Evolutionary conservation across 2,113 vertebrate genomes (phyloP), one percentile per base, ranked within the genome.

Genomic region (Engystomops pustulosus): DNA sequence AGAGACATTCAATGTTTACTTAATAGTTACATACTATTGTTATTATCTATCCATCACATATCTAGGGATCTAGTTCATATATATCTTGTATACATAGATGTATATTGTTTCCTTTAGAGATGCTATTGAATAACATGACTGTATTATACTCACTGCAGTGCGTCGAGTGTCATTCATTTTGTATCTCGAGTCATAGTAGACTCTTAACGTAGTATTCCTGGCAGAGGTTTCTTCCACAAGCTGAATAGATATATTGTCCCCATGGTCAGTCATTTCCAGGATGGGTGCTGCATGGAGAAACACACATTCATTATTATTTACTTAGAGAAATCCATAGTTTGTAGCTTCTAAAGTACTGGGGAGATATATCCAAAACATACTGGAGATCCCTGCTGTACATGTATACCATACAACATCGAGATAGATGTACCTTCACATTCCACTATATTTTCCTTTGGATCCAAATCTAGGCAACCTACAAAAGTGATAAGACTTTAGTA

Each of bases 101-200:
- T 23, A 5, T 55, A n/a, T 23, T n/a, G 6, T 20, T 55, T 9
- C 23, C 7, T 55, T 3, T 55, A 9, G 38, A 45, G 36, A 10
- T 36, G 14, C 3, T 67, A 36, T 9, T 9, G 23, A 2, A 38
- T 44, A 23, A 3, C 3, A 6, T 70, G 12, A 23, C 5, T 23
- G 10, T 0, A 14, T 3, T 18, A 44, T 70, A 70, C 68, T 70
- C 49, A 77, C 74, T n/a, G 55, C 36, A 7, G 8, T 25, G 3
- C 18, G 17, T 20, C 2, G 6, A 1, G n/a, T 60, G 20, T 78
- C 55, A 34, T 3, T 80, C 65, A 77, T 53, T 44, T 88, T 20
- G 75, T 87, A 58, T 89, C 89, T 87, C 82, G 83, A 79, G 92
- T 93, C 51, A 93, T 67, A 32, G 86, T 12, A 74, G 93, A 80